Base-by-base conservation (phyloP, 2,888 invertebrate species). In the Lochmaea crataegi region DNA sequence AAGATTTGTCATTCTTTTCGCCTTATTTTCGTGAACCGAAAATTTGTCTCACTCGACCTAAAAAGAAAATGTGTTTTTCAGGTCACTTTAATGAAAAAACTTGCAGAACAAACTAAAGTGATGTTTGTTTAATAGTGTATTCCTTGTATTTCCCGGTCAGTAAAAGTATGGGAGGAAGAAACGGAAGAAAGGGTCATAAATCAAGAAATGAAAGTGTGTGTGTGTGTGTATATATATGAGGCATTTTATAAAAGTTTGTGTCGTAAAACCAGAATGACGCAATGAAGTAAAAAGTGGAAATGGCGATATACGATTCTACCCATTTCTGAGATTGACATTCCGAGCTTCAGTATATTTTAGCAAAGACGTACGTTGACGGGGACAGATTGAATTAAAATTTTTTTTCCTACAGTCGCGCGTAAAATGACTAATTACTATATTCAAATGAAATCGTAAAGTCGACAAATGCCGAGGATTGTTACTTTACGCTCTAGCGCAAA, bases 321-420 rank as follows among this genome's bases (percentile, higher is more conserved):
- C 78, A 81, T 83, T 82, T 79, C 82, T 80, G 82, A 83, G 83
- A 83, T 83, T 83, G 83, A 82, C 82, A 80, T 83, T 83, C 82
- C 82, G 83, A 82, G 81, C 82, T 78, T 80, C 83, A 81, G 82
- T 83, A 82, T 82, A 83, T 71, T 57, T 61, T 42, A 71, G 65
- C 61, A 63, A 41, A 18, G 42, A 42, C 16, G 42, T 42, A 41
- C 60, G 14, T 18, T 18, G 11, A 53, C 16, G 16, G 53, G 53
- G 53, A 1, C 18, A 3, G 18, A 10, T 11, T 18, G 18, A 16
- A 53, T 18, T 18, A 18, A 16, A 16, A 18, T 53, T 18, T 16
- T n/a, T n/a, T 41, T 11, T n/a, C n/a, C n/a, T n/a, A n/a, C n/a
- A n/a, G n/a, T n/a, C n/a, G n/a, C n/a, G n/a, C n/a, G n/a, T n/a